Conservation (phyloP, 2,888 invertebrate genomes). For the Trichopria drosophilae region DNA sequence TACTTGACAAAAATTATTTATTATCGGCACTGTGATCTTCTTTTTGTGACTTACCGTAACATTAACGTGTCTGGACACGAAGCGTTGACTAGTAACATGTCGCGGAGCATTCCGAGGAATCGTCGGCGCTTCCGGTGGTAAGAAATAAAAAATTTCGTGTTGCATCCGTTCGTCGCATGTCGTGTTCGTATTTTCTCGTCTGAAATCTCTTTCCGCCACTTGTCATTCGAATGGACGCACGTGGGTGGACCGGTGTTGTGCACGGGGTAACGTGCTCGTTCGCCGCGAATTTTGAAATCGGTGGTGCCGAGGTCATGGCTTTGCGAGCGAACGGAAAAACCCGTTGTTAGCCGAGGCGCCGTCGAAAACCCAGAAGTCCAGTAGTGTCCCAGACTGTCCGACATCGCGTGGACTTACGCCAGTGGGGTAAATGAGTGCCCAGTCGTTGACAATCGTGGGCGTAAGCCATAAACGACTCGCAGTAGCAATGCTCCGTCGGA, state of each 20-base stretch:
- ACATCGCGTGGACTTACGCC: slow-evolving; percentile 74
- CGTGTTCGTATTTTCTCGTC: too few relatives aligned
- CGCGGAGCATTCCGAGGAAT: slow-evolving; percentile 35
- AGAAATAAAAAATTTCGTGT: background rate
- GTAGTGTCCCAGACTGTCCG: slow-evolving; percentile 57
- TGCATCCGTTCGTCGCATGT: too few relatives aligned
- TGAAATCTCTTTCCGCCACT: too few relatives aligned
- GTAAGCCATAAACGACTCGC: slow-evolving; percentile 87
- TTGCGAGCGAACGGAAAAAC: slow-evolving; percentile 25
- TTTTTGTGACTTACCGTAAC: too few relatives aligned
- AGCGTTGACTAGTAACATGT: slow-evolving; percentile 48
- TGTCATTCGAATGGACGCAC: too few relatives aligned
- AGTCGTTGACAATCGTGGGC: slow-evolving; percentile 82
- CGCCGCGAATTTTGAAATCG: too few relatives aligned
- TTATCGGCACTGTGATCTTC: too few relatives aligned
- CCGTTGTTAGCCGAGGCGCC: slow-evolving; percentile 11
- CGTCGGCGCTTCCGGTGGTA: background rate
- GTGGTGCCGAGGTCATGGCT: slow-evolving; percentile 29
- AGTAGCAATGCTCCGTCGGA: slow-evolving; percentile 78
- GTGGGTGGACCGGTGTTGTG: too few relatives aligned
- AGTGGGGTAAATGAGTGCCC: slow-evolving; percentile 72
- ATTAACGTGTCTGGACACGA: slow-evolving; percentile 44
- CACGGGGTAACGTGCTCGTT: too few relatives aligned
- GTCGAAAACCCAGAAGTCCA: slow-evolving; percentile 32
- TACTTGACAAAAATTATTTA: too few relatives aligned